phyloP scores from a whole-genome alignment of 2,888 invertebrate genomes.

The Venustoraphidia nigricollis region DNA sequence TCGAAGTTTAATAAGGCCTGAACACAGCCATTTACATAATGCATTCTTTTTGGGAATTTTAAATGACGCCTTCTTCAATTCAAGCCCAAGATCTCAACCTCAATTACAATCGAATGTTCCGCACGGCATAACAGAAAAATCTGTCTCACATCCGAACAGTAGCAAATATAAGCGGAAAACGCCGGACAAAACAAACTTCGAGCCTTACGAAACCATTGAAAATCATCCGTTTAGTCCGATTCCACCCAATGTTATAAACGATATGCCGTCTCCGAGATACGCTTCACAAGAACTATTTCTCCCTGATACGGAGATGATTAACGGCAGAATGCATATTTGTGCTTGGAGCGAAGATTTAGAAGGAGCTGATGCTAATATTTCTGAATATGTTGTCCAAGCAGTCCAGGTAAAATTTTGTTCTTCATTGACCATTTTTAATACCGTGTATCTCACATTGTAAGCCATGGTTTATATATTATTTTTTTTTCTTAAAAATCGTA shows the following conservation, averaged over 20 bases:
- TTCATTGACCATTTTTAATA: background rate
- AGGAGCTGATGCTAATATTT: slow-evolving; percentile 69
- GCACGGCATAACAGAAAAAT: slow-evolving; percentile 18
- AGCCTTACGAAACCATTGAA: slow-evolving; percentile 41
- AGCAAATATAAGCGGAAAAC: slow-evolving; percentile 32
- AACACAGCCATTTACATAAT: slow-evolving; percentile 68
- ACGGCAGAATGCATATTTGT: slow-evolving; percentile 67
- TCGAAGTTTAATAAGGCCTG: slow-evolving; percentile 48
- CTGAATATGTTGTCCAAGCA: slow-evolving; percentile 66
- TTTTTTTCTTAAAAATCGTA: too few species aligned
- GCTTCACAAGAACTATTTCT: slow-evolving; percentile 61
- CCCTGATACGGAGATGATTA: slow-evolving; percentile 70
- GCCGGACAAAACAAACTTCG: slow-evolving; percentile 42
- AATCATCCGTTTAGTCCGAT: slow-evolving; percentile 39
- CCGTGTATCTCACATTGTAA: too few species aligned
- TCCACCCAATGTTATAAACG: slow-evolving; percentile 22
- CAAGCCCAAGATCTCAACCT: slow-evolving; percentile 15
- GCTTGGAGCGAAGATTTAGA: slow-evolving; percentile 83
- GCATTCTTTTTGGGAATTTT: slow-evolving; percentile 66
- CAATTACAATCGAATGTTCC: slow-evolving; percentile 17
- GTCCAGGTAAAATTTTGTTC: slow-evolving; percentile 37
- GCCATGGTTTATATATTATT: too few species aligned
- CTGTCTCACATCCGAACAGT: background rate
- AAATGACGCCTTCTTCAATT: slow-evolving; percentile 40
- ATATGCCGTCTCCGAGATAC: slow-evolving; percentile 30